phyloP scores from a whole-genome alignment of 2,888 invertebrate genomes.

The Andrena trimmerana region DNA sequence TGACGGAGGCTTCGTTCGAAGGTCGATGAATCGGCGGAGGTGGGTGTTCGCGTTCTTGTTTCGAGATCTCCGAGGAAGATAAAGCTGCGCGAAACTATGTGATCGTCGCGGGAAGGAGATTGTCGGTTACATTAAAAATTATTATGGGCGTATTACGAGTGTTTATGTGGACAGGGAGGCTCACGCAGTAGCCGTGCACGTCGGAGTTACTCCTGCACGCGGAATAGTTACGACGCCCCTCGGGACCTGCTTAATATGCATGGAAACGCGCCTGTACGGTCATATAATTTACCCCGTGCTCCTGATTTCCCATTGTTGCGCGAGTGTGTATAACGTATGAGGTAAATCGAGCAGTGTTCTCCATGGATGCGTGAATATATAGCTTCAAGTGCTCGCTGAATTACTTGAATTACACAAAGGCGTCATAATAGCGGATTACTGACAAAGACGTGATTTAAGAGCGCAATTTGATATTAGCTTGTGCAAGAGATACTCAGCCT shows the following conservation, averaged over 20 bases:
- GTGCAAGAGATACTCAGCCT: background rate
- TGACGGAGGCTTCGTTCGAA: background rate
- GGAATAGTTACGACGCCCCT: conserved; percentile 49
- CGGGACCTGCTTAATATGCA: conserved; percentile 44
- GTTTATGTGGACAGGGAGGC: conserved; percentile 13
- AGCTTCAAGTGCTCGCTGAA: background rate
- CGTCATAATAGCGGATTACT: background rate
- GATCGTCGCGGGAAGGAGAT: background rate
- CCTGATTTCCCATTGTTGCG: conserved; percentile 36
- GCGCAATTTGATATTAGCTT: too few species aligned
- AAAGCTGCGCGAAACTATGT: background rate
- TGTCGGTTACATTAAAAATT: conserved; percentile 18
- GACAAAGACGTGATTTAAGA: too few species aligned
- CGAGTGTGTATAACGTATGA: background rate
- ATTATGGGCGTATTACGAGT: conserved; percentile 18
- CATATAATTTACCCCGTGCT: conserved; percentile 28
- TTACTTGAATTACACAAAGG: background rate
- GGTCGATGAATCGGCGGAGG: background rate
- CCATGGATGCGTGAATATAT: background rate
- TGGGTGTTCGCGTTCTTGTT: too few species aligned
- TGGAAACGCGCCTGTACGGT: conserved; percentile 20
- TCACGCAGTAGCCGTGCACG: conserved; percentile 15
- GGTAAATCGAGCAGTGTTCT: background rate
- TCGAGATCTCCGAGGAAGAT: background rate
- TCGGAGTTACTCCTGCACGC: conserved; percentile 27